Base-by-base conservation (phyloP, 2,113 vertebrate species). In the Orthonyx spaldingii region DNA sequence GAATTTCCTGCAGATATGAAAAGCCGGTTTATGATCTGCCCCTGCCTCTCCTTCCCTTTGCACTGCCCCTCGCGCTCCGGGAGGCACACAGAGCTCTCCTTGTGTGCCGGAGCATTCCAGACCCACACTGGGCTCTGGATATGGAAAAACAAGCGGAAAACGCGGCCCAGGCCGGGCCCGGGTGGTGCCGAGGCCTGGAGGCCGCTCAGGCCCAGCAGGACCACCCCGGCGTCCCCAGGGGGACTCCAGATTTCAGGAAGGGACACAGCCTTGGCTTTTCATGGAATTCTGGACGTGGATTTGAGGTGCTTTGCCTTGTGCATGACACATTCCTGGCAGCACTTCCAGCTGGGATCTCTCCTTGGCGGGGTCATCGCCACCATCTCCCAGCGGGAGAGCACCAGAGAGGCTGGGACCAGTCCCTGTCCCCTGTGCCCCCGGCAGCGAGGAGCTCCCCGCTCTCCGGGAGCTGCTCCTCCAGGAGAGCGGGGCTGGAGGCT, bases 1-100 rank as follows among this genome's bases (percentile, higher is more conserved):
- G 87, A 53, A 95, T 95, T 97, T 96, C 90, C 94, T 94, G 95
- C 63, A 18, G 52, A 12, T 50, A 70, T 96, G 47, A 96, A 95
- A 93, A 94, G 93, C 81, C 22, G 78, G 28, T 93, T 97, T 65
- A 85, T 95, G 74, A 61, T 65, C 6, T 64, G 93, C 21, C 49
- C 49, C 69, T 66, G 87, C 32, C 49, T 46, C 53, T 60, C 61
- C 84, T 92, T 89, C 65, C 57, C 64, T 49, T 20, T 11, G 52
- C 91, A 22, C 53, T 33, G 35, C 86, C 61, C 80, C 86, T 50
- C 16, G 11, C 80, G 59, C 95, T 59, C 89, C 20, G 39, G 16
- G 81, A 59, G 59, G 60, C 82, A 56, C 50, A 97, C 95, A 97
- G 96, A 96, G 74, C 69, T 60, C 59, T 50, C 42, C 93, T 92